Evolutionary conservation across 2,888 invertebrate genomes (phyloP), one percentile per base, ranked within the genome.

Genomic region (Euzophera pinguis): DNA sequence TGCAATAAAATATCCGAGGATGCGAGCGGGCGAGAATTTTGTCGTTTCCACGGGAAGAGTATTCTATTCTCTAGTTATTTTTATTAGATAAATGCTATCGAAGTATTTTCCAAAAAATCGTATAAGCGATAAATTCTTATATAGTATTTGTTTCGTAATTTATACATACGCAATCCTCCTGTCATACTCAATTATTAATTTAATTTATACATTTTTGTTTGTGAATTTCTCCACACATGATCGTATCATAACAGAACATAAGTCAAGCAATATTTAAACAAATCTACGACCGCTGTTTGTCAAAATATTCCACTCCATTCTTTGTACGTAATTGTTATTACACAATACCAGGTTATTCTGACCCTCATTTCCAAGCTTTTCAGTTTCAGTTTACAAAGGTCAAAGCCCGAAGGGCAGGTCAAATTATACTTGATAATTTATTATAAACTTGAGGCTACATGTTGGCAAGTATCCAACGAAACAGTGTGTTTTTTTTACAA

Each of bases 401-500:
- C 12, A 1, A 13, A 16, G 32, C 2, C 7, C 14, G 9, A 13
- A 27, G 13, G 50, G 22, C 17, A 42, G 50, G 35, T 35, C 42
- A 41, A 9, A 4, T n/a, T 42, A 35, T 4, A 35, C 0, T 35
- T 17, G 50, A 14, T 27, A 29, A 6, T 50, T 16, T 13, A 50
- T 41, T 39, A 55, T 55, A 53, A 64, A 62, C 57, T 63, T 64
- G 59, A 53, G 57, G 60, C 52, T 51, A 55, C 52, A 64, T 58
- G 63, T 67, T 76, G 76, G 76, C 73, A 14, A 16, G 12, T 49
- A 41, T 65, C 78, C 77, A 77, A 64, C 57, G 56, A 59, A 61
- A 65, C 71, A 69, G 64, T 71, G 64, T 72, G 69, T 69, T 69
- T 63, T 32, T 37, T 66, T 67, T 63, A 69, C 69, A 64, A 67